Evolutionary conservation across 2,113 vertebrate species (phyloP).

Genomic region (Rhea pennata): DNA sequence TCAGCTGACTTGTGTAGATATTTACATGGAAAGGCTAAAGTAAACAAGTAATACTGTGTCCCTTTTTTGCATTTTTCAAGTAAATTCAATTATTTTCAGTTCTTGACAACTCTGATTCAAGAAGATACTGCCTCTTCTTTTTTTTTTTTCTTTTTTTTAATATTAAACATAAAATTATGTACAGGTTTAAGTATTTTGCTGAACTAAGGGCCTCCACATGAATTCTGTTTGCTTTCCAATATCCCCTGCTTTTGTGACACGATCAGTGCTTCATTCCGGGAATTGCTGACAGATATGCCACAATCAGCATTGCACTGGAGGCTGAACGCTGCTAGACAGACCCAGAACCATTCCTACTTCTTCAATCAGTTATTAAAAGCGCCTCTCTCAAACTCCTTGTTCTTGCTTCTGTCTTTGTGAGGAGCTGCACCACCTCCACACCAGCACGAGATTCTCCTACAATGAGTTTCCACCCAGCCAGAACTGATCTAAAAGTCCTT

Average conservation of each 20-base stretch:
- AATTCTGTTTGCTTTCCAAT: neutral
- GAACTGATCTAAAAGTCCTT: neutral
- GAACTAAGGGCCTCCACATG: neutral
- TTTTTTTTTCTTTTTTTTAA: neutral
- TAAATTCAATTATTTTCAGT: neutral
- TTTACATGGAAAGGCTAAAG: neutral
- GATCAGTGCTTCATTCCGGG: rapidly evolving
- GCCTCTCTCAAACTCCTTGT: neutral
- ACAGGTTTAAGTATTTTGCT: neutral
- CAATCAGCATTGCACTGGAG: rapidly evolving
- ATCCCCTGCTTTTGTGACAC: neutral
- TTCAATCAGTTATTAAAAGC: neutral
- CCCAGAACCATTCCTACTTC: neutral
- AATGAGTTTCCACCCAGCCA: neutral
- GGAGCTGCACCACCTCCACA: neutral
- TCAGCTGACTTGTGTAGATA: neutral
- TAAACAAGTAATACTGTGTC: neutral
- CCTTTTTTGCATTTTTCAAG: rapidly evolving
- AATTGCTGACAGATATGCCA: neutral
- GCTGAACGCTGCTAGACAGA: neutral
- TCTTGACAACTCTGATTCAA: neutral
- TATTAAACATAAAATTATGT: neutral
- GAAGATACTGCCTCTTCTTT: neutral
- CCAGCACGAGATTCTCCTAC: neutral
- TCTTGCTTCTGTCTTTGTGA: neutral